Conservation (phyloP, 2,888 invertebrate genomes). For the Diachrysia chrysitis region DNA sequence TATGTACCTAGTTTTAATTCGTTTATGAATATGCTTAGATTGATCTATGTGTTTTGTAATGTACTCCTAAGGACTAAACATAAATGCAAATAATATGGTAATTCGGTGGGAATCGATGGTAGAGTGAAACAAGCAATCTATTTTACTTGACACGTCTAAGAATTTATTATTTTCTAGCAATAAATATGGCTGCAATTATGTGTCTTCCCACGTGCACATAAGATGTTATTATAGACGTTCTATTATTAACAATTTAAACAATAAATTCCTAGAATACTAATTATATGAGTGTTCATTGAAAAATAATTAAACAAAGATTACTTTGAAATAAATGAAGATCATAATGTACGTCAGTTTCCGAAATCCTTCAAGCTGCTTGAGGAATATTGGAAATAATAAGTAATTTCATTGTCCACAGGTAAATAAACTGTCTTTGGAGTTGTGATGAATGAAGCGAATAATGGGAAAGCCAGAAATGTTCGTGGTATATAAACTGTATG, state of each 20-base stretch:
- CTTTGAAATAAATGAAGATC: background rate
- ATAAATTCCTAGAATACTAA: background rate
- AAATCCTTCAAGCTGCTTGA: background rate
- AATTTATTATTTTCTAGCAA: constrained; percentile 1
- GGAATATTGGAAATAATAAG: background rate
- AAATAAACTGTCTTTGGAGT: background rate
- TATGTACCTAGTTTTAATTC: constrained; percentile 21
- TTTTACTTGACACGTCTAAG: background rate
- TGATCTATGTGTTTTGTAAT: background rate
- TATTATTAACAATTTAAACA: background rate
- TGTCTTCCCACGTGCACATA: background rate
- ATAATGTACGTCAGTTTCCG: background rate
- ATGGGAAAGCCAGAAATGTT: background rate
- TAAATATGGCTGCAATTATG: constrained; percentile 1
- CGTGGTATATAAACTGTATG: background rate
- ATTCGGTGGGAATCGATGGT: constrained; percentile 6
- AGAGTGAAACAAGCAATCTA: constrained; percentile 3
- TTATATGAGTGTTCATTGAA: no score
- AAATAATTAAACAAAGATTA: no score
- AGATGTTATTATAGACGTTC: background rate
- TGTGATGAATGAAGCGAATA: background rate
- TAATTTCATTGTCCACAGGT: background rate
- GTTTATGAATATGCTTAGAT: constrained; percentile 7
- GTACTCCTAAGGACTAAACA: background rate
- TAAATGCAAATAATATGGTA: constrained; percentile 5